Evolutionary conservation across 2,113 vertebrate species (phyloP), one percentile per base, ranked within the genome.

Genomic region (Entomyzon cyanotis): DNA sequence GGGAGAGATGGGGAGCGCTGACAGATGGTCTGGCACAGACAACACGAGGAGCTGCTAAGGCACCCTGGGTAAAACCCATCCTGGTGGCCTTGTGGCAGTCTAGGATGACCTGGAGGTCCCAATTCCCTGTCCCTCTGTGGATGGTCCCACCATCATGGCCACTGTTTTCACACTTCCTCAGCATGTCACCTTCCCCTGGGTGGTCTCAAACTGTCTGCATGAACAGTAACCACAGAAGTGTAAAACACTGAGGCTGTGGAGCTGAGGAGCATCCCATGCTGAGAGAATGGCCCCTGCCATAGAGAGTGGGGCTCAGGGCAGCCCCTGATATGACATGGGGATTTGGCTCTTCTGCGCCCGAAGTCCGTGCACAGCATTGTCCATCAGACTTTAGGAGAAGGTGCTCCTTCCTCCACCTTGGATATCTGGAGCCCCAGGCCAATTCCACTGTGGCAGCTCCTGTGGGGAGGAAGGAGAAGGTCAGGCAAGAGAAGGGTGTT

Each of bases 21-120:
- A 77, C 94, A 96, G 94, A 95, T 95, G 91, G 95, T 87, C 89
- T 95, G 91, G 93, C 87, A 59, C 4, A 7, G 91, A 23, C 31
- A 53, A 31, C 10, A 8, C 2, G 0, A 78, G 80, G 87, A 92
- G 58, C 84, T 68, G 86, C 88, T 55, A 5, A 39, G 44, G 64
- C 78, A 10, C 23, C 1, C 64, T 52, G 39, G 42, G 21, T 27
- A 6, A 55, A 60, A 83, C 44, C 47, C 12, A 1, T 50, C 56
- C 56, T 24, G 60, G 14, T n/a, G 47, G 84, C 74, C 52, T 37
- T 1, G 17, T n/a, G 89, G 69, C 71, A 59, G 62, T 20, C 53
- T 49, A 35, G 56, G 16, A 12, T 30, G 65, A 27, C 44, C 9
- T 1, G 69, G 58, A 21, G 49, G n/a, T 42, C 81, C 68, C 3